phyloP scores from a whole-genome alignment of 1,140 invertebrate genomes.

The Drosophila cardini region DNA sequence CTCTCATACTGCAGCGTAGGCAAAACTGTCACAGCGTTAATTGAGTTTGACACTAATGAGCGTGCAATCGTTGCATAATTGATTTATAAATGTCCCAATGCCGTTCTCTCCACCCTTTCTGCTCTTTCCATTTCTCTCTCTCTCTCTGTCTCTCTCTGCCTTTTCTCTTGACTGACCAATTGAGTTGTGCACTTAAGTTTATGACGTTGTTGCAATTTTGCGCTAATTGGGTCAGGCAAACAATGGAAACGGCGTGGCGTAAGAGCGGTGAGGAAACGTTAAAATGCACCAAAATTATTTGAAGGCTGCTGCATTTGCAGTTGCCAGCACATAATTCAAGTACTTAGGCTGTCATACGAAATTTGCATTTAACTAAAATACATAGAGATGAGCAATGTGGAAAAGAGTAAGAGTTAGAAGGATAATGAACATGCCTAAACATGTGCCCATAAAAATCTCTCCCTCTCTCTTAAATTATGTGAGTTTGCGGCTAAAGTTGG shows the following conservation, averaged over 20 bases:
- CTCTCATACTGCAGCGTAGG: slow-evolving; percentile 24
- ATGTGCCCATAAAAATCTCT: slow-evolving; percentile 59
- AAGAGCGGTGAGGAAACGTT: not conserved
- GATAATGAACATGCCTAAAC: slow-evolving; percentile 24
- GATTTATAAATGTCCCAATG: slow-evolving; percentile 73
- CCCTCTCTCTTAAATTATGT: slow-evolving; percentile 31
- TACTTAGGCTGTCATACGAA: slow-evolving; percentile 24
- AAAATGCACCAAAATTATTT: slow-evolving; percentile 43
- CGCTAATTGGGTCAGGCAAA: slow-evolving; percentile 77
- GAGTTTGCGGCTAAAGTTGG: slow-evolving; percentile 17
- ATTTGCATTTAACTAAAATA: slow-evolving; percentile 46
- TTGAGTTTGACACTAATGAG: slow-evolving; percentile 83
- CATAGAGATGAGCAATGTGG: slow-evolving; percentile 17
- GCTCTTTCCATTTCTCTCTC: not conserved
- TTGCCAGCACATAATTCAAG: slow-evolving; percentile 39
- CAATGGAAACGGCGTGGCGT: slow-evolving; percentile 42
- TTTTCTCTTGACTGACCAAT: slow-evolving; percentile 5
- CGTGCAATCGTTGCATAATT: slow-evolving; percentile 81
- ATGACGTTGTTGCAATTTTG: slow-evolving; percentile 69
- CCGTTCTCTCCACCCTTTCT: not conserved
- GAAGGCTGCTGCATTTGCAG: slow-evolving; percentile 29
- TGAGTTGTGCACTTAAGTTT: slow-evolving; percentile 67
- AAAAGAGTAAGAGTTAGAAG: not conserved
- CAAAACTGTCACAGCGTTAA: slow-evolving; percentile 77
- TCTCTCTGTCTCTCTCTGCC: not conserved